Base-by-base conservation (phyloP, 2,888 invertebrate genomes). In the Plebejus anna region DNA sequence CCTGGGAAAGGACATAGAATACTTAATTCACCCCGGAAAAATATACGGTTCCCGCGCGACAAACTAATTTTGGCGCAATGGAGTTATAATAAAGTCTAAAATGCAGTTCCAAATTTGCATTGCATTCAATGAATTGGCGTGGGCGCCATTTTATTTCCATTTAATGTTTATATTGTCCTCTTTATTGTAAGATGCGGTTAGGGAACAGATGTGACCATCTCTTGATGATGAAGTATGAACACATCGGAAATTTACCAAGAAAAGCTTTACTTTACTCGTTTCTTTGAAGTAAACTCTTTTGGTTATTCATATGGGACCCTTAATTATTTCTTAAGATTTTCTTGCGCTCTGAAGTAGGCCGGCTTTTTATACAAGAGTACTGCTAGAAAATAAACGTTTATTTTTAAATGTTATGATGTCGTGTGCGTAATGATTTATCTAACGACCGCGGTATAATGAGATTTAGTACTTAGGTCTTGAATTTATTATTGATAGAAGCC, bases 401-500 rank as follows among this genome's bases (percentile, higher is more conserved):
- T 61, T 61, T 28, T 32, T 11, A 66, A 32, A 22, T 59, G 2
- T 59, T 5, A 66, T 66, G 3, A 66, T 51, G 73, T 51, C 55
- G 32, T 28, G 51, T 73, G 1, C 32, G 55, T 2, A 73, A 32
- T 73, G 47, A 73, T 73, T 55, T 73, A 73, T 73, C 73, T 55
- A 32, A 47, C 51, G 72, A 13, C 42, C 47, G 72, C 28, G 28
- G 47, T 51, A 72, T 51, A 55, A 73, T 73, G 73, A 55, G 73
- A 73, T 73, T 51, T 55, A 55, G 55, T 55, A 51, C 47, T 51
- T 51, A 51, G 55, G 28, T 51, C 51, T 47, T 13, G 32, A 55
- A 16, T 73, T 73, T 73, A 51, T 72, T 71, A 47, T 16, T 55
- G 73, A 66, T 73, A 73, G 73, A 73, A 55, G 73, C 73, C 73